Percentiles rank a stretch among this genome's conserved stretches.
Conservation (phyloP, 2,888 invertebrate species). For the Sclerodermus sp. region DNA sequence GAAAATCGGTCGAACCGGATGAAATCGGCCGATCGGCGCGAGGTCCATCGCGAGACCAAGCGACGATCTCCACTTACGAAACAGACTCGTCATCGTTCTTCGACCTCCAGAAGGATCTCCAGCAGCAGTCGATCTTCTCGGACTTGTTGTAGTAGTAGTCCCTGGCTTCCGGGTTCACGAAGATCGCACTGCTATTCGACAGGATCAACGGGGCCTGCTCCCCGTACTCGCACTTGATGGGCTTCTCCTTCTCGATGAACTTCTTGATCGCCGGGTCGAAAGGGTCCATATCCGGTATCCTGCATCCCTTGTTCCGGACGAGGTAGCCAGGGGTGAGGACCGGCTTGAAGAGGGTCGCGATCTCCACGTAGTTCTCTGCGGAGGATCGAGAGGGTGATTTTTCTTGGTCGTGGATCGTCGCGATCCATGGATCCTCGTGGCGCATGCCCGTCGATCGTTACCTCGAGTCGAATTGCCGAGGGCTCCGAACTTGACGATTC, state of each 20-base stretch:
- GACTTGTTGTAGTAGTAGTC: conserved; percentile 60
- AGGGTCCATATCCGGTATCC: conserved; percentile 67
- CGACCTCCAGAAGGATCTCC: conserved; percentile 63
- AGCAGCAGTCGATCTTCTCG: conserved; percentile 65
- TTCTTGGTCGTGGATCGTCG: neutral
- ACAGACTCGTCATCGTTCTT: conserved; percentile 58
- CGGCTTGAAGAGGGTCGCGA: conserved; percentile 12
- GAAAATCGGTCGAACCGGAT: too few species aligned
- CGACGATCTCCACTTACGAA: conserved; percentile 49
- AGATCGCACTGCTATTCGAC: conserved; percentile 65
- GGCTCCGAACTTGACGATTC: conserved; percentile 18
- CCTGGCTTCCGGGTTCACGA: conserved; percentile 60
- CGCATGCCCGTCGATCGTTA: too few species aligned
- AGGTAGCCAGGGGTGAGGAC: conserved; percentile 54
- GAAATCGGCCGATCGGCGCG: too few species aligned
- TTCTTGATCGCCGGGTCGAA: conserved; percentile 63
- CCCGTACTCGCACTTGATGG: conserved; percentile 61
- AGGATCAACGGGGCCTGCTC: conserved; percentile 61
- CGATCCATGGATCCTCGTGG: too few species aligned
- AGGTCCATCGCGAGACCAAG: too few species aligned
- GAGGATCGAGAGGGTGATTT: neutral
- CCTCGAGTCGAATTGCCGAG: conserved; percentile 25
- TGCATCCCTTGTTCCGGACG: conserved; percentile 69
- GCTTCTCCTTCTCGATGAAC: conserved; percentile 60
- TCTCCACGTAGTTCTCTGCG: conserved; percentile 26